Conservation (phyloP, 2,113 vertebrate species). For the Panthera uncia region DNA sequence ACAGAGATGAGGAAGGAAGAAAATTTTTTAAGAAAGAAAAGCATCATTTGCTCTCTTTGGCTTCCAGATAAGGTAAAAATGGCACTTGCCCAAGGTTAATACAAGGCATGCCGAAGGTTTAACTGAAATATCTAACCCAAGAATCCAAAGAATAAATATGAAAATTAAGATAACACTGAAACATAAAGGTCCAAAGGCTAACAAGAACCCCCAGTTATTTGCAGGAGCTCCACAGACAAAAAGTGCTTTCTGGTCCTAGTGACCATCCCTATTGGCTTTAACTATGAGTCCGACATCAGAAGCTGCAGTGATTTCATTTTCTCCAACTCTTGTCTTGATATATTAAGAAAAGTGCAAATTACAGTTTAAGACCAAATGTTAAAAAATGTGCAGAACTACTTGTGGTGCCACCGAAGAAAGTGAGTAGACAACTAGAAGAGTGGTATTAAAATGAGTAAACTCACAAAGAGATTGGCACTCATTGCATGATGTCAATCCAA, state of each 20-base stretch:
- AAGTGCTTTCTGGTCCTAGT: not conserved
- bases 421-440: not conserved
- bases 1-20: not conserved
- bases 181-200: not conserved
- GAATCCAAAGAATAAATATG: conserved; percentile 18
- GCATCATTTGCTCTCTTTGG: not conserved
- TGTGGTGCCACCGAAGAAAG: not conserved
- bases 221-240: not conserved
- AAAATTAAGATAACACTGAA: conserved; percentile 24
- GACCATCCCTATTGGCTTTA: not conserved
- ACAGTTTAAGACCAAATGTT: not conserved
- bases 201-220: not conserved
- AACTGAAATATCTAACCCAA: not conserved
- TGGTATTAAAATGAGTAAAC: not conserved
- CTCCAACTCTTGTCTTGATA: not conserved
- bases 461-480: not conserved
- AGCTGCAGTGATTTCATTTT: conserved; percentile 2
- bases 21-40: conserved; percentile 36
- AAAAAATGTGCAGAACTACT: conserved; percentile 24
- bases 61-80: conserved; percentile 5
- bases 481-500: not conserved
- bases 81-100: not conserved
- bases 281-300: not conserved
- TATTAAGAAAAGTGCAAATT: conserved; percentile 34
- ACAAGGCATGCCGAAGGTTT: not conserved